These are phyloP conservation scores for Halcyon badia DNA, from an alignment of 2,797 vertebrate species.

Conservation along the genomic window DNA sequence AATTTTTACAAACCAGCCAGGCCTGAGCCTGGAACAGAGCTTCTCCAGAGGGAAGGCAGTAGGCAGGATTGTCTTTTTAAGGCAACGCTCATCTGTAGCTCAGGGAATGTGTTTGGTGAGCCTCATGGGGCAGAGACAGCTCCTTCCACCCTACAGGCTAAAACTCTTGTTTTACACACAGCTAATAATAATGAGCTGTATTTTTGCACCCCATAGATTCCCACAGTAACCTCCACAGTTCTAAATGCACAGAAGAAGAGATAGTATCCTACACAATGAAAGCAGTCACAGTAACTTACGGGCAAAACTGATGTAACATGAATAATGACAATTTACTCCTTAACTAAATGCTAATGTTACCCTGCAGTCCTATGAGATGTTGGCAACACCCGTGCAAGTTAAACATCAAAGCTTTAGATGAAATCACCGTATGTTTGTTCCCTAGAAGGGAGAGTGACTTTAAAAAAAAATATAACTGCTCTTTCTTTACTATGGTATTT, in stretches of 20 bases:
- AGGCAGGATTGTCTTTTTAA: neutral
- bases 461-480: neutral
- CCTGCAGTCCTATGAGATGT: neutral
- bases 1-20: neutral
- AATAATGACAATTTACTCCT: neutral
- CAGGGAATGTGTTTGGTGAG: neutral
- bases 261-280: neutral
- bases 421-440: neutral
- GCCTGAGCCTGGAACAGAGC: neutral
- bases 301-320: neutral
- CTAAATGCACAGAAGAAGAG: neutral
- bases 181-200: neutral
- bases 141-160: neutral
- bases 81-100: neutral
- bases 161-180: neutral
- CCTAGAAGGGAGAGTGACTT: neutral
- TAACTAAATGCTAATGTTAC: neutral
- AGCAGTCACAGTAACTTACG: neutral
- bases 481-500: neutral
- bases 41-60: neutral
- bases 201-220: neutral
- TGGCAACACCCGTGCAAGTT: neutral
- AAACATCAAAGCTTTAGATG: neutral
- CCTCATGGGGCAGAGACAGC: neutral
- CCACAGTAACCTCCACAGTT: neutral